Percentiles rank a stretch among this genome's conserved stretches.
phyloP scores from a whole-genome alignment of 2,888 invertebrate genomes.

The Colostygia pectinataria region DNA sequence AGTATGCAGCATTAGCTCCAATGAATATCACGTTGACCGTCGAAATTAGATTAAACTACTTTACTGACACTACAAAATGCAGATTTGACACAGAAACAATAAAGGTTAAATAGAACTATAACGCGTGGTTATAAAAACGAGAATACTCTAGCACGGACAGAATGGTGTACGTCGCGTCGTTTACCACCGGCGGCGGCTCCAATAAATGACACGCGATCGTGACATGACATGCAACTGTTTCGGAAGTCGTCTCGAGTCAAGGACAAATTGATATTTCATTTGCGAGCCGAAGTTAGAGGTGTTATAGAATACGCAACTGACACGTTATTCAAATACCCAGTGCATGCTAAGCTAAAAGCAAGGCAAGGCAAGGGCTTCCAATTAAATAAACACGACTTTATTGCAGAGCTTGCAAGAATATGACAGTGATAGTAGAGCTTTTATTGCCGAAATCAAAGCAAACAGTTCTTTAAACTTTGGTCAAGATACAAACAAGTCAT shows the following conservation, averaged over 20 bases:
- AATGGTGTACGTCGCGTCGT: background rate
- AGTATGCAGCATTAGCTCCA: no score
- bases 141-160: constrained; percentile 4
- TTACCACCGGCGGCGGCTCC: background rate
- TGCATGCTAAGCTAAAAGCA: no score
- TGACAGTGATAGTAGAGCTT: no score
- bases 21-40: no score
- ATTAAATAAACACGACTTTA: no score
- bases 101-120: constrained; percentile 5
- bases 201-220: constrained; percentile 16
- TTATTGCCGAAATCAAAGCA: background rate
- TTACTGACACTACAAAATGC: no score
- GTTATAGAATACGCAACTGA: background rate
- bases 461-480: background rate
- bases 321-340: background rate
- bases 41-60: no score
- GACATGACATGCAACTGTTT: constrained; percentile 23
- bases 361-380: no score
- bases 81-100: background rate
- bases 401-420: no score
- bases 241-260: constrained; percentile 40
- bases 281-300: constrained; percentile 32
- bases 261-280: constrained; percentile 42
- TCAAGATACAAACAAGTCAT: background rate
- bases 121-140: constrained; percentile 4